phyloP scores from a whole-genome alignment of 92 coral and sea anemone genomes.

The Palythoa heliodiscus region DNA sequence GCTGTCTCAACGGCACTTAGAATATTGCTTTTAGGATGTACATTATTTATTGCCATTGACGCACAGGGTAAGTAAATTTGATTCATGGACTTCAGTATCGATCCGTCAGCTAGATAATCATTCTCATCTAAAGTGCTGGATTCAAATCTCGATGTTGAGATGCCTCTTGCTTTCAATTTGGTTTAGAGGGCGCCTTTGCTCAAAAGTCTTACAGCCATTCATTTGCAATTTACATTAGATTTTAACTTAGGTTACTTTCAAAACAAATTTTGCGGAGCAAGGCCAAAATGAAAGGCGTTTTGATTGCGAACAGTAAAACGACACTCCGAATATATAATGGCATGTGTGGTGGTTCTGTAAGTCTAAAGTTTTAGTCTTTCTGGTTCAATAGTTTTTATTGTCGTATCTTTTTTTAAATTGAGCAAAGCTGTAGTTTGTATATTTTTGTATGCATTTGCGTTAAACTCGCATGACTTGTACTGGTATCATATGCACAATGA shows the following conservation, averaged over 20 bases:
- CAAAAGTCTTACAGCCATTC: not conserved
- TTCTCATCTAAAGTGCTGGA: not conserved
- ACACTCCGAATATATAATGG: not conserved
- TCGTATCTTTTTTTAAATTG: not conserved
- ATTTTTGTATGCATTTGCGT: not conserved
- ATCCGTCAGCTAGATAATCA: not conserved
- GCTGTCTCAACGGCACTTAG: conserved; percentile 18
- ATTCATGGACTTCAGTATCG: not conserved
- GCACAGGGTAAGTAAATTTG: conserved; percentile 38
- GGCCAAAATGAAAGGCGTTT: conserved; percentile 20
- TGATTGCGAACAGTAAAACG: conserved; percentile 9
- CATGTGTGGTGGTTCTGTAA: conserved; percentile 2
- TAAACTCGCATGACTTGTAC: not conserved
- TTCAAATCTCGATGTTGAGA: not conserved
- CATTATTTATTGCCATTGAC: conserved; percentile 30
- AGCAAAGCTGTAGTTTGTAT: not conserved
- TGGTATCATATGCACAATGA: conserved; percentile 17
- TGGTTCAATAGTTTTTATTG: not conserved
- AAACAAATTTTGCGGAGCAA: not conserved
- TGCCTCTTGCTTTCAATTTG: conserved; percentile 6
- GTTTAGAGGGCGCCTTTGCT: not conserved
- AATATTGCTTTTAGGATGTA: conserved; percentile 33
- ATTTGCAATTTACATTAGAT: not conserved
- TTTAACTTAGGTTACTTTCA: not conserved
- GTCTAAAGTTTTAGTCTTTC: not conserved